These are phyloP conservation scores for Nannobrachium achirus DNA, from an alignment of 2,113 vertebrate genomes.

Conservation along the genomic window DNA sequence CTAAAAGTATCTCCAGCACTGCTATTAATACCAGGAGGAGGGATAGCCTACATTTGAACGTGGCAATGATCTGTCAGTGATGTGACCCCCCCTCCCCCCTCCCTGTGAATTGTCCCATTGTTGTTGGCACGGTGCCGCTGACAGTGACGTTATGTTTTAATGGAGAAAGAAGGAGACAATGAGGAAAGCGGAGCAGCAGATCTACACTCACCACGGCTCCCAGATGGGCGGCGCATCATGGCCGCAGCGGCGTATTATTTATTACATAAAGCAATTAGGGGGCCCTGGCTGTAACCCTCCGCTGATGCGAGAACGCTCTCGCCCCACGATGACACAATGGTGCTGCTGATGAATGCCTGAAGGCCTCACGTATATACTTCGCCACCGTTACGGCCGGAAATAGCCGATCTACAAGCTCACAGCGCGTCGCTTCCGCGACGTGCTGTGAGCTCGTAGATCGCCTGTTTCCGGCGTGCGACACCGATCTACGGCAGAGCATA, in stretches of 20 bases:
- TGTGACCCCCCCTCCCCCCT: constrained; percentile 34
- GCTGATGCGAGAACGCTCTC: constrained; percentile 62
- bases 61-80: constrained; percentile 28
- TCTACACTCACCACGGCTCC: constrained; percentile 68
- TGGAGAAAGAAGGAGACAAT: constrained; percentile 73
- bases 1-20: constrained; percentile 10
- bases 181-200: constrained; percentile 50
- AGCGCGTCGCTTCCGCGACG: too few relatives aligned
- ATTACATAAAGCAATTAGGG: constrained; percentile 81
- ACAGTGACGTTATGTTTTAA: constrained; percentile 73
- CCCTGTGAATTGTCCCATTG: constrained; percentile 72
- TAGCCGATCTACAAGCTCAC: too few relatives aligned
- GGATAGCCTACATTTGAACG: constrained; percentile 34
- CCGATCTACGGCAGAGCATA: too few relatives aligned
- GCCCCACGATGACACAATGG: constrained; percentile 56
- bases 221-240: constrained; percentile 54
- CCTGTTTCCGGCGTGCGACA: too few relatives aligned
- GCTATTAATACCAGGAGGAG: constrained; percentile 61
- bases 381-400: constrained; percentile 53
- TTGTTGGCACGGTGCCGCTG: constrained; percentile 70
- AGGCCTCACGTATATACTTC: constrained; percentile 39
- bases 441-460: too few relatives aligned
- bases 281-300: constrained; percentile 51
- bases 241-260: constrained; percentile 64
- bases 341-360: constrained; percentile 43